Conservation (phyloP, 1,140 invertebrate genomes). For the Sesamia nonagrioides region DNA sequence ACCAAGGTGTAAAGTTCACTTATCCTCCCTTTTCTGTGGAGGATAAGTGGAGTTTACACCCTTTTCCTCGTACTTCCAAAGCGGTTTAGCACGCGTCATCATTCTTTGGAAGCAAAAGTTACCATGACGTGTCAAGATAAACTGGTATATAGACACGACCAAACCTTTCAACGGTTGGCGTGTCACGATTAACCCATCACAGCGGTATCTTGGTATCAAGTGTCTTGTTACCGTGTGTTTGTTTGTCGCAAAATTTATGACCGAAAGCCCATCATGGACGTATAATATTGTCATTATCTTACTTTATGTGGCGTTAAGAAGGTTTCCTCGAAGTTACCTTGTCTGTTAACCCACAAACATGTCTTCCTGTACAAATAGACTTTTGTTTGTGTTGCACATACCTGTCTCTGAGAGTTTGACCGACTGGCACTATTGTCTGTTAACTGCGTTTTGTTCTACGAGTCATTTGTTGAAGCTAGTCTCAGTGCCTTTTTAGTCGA, state of each 20-base stretch:
- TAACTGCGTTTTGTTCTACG: neutral
- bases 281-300: constrained; percentile 23
- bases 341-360: constrained; percentile 12
- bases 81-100: no score
- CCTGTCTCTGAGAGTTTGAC: neutral
- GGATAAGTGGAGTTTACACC: no score
- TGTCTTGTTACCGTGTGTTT: neutral
- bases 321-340: neutral
- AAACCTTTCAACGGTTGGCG: neutral
- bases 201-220: neutral
- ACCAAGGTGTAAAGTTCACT: no score
- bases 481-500: neutral
- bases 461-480: neutral
- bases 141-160: neutral
- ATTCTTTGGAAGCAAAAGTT: no score
- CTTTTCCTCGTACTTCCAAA: no score
- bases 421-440: neutral
- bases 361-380: constrained; percentile 28
- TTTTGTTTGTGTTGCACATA: constrained; percentile 31
- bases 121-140: constrained; percentile 9
- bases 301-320: constrained; percentile 12
- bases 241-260: constrained; percentile 15
- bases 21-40: no score
- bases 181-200: constrained; percentile 26
- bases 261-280: neutral